Percentiles rank a stretch among this genome's conserved stretches.
Evolutionary conservation across 2,797 vertebrate genomes (phyloP).

Genomic region (Tokudaia muenninki): DNA sequence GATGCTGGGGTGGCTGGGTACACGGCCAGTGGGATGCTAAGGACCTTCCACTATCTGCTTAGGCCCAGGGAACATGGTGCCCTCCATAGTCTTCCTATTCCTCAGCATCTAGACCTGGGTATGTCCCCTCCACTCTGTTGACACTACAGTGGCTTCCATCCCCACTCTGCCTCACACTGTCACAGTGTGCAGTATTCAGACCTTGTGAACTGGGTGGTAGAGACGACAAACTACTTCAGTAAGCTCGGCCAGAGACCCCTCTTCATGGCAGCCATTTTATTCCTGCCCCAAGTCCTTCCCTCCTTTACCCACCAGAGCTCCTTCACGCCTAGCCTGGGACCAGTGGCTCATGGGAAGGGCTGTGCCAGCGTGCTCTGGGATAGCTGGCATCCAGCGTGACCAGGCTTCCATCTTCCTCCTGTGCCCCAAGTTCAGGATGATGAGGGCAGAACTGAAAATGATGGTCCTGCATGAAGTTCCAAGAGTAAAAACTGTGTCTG

Average conservation of each 20-base stretch:
- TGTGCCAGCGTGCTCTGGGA: not conserved
- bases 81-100: not conserved
- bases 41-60: not conserved
- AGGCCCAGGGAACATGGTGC: not conserved
- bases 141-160: not conserved
- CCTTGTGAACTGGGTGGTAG: not conserved
- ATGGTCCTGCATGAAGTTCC: not conserved
- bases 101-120: not conserved
- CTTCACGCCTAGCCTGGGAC: not conserved
- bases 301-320: not conserved
- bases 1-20: not conserved
- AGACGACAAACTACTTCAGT: not conserved
- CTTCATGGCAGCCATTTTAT: accelerated
- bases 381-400: not conserved
- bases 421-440: not conserved
- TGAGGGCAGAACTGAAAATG: not conserved
- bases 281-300: not conserved
- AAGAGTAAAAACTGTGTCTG: not conserved
- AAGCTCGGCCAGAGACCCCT: not conserved
- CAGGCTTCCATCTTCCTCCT: not conserved
- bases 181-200: not conserved
- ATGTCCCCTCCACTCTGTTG: not conserved
- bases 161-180: not conserved
- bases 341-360: not conserved
- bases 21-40: not conserved